phyloP scores from a whole-genome alignment of 2,797 vertebrate species.

The Streptopelia turtur region DNA sequence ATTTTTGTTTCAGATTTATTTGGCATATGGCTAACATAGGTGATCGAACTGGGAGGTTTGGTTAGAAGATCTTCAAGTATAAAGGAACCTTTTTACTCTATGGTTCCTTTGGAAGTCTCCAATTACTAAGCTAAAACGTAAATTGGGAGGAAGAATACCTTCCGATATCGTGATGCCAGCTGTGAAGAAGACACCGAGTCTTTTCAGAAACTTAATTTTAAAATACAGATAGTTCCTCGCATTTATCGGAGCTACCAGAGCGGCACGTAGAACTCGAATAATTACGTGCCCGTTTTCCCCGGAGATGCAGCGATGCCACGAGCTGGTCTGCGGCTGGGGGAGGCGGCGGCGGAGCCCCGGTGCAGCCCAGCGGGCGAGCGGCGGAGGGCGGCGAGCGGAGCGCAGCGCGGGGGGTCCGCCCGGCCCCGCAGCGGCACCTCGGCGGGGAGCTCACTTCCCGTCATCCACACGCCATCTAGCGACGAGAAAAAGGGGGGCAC shows the following conservation, averaged over 20 bases:
- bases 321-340: background rate
- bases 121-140: background rate
- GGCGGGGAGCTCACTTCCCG: conserved; percentile 43
- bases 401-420: background rate
- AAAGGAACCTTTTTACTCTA: background rate
- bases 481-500: background rate
- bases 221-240: background rate
- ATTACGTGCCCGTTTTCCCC: rapidly evolving
- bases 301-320: background rate
- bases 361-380: background rate
- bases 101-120: background rate
- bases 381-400: background rate
- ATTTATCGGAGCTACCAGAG: background rate
- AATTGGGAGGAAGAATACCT: background rate
- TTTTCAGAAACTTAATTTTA: background rate
- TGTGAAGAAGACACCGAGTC: background rate
- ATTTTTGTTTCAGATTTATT: background rate
- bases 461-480: conserved; percentile 76
- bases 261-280: background rate
- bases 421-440: background rate
- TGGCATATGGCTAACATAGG: background rate
- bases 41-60: background rate
- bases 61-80: background rate
- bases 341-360: background rate
- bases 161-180: background rate